Base-by-base conservation (phyloP, 2,888 invertebrate species). In the Chrysodeixis includens region DNA sequence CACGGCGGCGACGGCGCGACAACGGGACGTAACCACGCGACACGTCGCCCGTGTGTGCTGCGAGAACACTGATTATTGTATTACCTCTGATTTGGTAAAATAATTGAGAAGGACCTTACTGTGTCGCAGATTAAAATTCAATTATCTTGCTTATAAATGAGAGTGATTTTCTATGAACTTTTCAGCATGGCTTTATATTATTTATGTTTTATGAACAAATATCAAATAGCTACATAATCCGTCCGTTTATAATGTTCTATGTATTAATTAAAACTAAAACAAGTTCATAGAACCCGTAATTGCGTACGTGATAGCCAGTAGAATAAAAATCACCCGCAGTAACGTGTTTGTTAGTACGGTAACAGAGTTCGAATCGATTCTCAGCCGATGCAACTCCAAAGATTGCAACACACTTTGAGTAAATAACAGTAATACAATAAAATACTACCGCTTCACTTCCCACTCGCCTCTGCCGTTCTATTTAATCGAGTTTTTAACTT, bases 1-100 rank as follows among this genome's bases (percentile, higher is more conserved):
- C 78, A 71, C 58, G 60, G 14, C 64, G 46, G 57, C 35, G 56
- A n/a, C n/a, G n/a, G n/a, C 22, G 46, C 3, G 49, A 22, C 44
- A 51, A 62, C 64, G 32, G 12, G 10, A 32, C 32, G 32, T 32
- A 8, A 32, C 32, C n/a, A n/a, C 32, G 35, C 35, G 35, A 40
- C 61, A 12, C 65, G 58, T 56, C 35, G 30, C 30, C 12, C 8
- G 18, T 67, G 66, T 55, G 40, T 52, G 0, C 16, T 20, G 22
- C 18, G 30, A 1, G 60, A 0, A 9, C 20, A 4, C 32, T 2
- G 30, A 26, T 14, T 51, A 3, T 30, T 35, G 12, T 35, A 35
- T 12, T 46, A 18, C 46, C 9, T 20, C 18, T 10, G 18, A 20
- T 10, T 18, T 9, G 18, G 1, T 20, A 3, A 18, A 49, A 9